phyloP scores from a whole-genome alignment of 2,888 invertebrate species.

The Ceriagrion tenellum region DNA sequence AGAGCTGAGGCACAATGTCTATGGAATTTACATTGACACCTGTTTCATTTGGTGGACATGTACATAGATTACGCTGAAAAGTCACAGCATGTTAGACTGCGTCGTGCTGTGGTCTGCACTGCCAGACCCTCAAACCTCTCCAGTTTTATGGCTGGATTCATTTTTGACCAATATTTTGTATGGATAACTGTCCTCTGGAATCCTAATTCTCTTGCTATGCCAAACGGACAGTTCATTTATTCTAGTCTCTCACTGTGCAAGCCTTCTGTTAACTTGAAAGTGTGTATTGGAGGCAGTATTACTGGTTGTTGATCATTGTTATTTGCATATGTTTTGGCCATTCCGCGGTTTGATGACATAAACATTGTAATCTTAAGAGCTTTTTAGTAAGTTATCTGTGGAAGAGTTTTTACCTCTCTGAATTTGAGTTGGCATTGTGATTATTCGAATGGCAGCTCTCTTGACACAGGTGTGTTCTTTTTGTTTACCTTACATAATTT shows the following conservation, averaged over 20 bases:
- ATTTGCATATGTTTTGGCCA: not conserved
- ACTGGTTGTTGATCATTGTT: not conserved
- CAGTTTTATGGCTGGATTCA: not conserved
- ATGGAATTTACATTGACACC: not conserved
- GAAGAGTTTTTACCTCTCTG: not conserved
- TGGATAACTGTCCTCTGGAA: not conserved
- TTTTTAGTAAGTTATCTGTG: not conserved
- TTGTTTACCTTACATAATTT: not conserved
- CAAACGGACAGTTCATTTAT: not conserved
- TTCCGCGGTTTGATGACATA: not conserved
- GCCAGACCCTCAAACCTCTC: not conserved
- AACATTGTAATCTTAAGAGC: not conserved
- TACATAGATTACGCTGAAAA: not conserved
- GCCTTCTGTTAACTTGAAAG: not conserved
- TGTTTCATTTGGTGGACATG: not conserved
- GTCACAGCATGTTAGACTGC: too few species aligned
- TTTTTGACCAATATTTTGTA: not conserved
- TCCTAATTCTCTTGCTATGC: not conserved
- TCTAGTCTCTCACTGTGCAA: conserved; percentile 57
- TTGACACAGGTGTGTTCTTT: not conserved
- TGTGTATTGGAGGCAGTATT: conserved; percentile 41
- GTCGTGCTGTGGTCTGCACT: too few species aligned
- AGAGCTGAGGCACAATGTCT: not conserved
- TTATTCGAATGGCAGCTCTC: not conserved
- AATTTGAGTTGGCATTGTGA: not conserved